Base-by-base conservation (phyloP, 2,113 vertebrate species). In the Cyprinodon tularosa region DNA sequence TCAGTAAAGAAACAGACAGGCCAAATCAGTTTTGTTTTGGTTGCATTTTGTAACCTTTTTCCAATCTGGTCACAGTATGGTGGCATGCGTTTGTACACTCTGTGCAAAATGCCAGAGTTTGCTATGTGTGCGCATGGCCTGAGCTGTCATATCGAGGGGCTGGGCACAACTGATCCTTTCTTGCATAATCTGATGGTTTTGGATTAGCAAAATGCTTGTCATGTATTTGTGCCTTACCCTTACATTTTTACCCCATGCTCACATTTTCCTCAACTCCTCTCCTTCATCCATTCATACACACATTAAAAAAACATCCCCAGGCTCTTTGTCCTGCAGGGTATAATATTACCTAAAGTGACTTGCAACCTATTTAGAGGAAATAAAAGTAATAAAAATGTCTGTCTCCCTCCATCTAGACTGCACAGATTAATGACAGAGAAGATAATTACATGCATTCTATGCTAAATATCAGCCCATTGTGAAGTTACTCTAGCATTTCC, bases 181-280 rank as follows among this genome's bases (percentile, higher is more conserved):
- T 94, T 94, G 93, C 93, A 91, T 95, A 93, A 94, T 94, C 86
- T 84, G 88, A 79, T 86, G 82, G 86, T 72, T 79, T 87, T 84
- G 88, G 91, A 94, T 93, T 92, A 92, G 86, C 72, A 76, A 87
- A 86, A 84, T 79, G 68, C 38, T 66, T 42, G 69, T 86, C 74
- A 17, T 83, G 84, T 7, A 37, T 53, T 42, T 68, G 37, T 40
- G 71, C 47, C 36, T 45, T 45, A 20, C 66, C 37, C 45, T 3
- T 68, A 72, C 76, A 78, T 61, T 57, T n/a, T 4, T 50, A 17
- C 66, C 50, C 37, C n/a, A 57, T 57, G 50, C 39, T 63, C 36
- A 44, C 63, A 47, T 44, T 62, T 20, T 12, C 60, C 9, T 36
- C 12, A 57, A 15, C 71, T 36, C 70, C 29, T 9, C 37, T 47